phyloP scores from a whole-genome alignment of 2,888 invertebrate species.

The Eilema sororculum region DNA sequence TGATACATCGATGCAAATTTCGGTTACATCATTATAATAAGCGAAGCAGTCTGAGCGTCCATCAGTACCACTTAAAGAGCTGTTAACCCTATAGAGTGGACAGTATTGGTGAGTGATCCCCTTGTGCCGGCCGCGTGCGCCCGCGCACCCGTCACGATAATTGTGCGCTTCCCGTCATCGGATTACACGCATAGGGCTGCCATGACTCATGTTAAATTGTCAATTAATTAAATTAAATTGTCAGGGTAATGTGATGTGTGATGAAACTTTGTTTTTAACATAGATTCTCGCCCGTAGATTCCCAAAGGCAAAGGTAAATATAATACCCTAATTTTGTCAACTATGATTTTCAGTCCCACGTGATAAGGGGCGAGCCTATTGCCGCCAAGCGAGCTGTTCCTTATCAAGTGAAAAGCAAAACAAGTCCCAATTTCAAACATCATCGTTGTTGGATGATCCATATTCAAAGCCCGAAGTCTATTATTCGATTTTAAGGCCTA shows the following conservation, averaged over 20 bases:
- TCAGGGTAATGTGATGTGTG: neutral
- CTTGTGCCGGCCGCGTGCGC: constrained; percentile 20
- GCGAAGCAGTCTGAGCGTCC: neutral
- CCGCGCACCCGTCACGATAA: constrained; percentile 55
- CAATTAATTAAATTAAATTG: neutral
- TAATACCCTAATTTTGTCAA: too few relatives aligned
- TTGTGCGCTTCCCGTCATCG: constrained; percentile 64
- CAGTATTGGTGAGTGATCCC: constrained; percentile 21
- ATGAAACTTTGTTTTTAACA: too few relatives aligned
- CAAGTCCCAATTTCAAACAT: too few relatives aligned
- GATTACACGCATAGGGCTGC: constrained; percentile 54
- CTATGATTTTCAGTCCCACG: too few relatives aligned
- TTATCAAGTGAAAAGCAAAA: too few relatives aligned
- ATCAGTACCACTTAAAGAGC: constrained; percentile 21
- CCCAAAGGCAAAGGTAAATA: too few relatives aligned
- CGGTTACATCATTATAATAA: neutral
- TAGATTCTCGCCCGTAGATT: too few relatives aligned
- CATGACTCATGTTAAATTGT: neutral
- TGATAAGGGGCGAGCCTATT: too few relatives aligned
- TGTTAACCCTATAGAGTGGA: constrained; percentile 23
- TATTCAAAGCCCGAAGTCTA: too few relatives aligned
- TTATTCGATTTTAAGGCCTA: too few relatives aligned
- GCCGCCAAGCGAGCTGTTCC: too few relatives aligned
- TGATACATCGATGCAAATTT: constrained; percentile 3
- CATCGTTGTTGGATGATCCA: too few relatives aligned